phyloP scores from a whole-genome alignment of 2,797 vertebrate genomes.

The Ceryle rudis region DNA sequence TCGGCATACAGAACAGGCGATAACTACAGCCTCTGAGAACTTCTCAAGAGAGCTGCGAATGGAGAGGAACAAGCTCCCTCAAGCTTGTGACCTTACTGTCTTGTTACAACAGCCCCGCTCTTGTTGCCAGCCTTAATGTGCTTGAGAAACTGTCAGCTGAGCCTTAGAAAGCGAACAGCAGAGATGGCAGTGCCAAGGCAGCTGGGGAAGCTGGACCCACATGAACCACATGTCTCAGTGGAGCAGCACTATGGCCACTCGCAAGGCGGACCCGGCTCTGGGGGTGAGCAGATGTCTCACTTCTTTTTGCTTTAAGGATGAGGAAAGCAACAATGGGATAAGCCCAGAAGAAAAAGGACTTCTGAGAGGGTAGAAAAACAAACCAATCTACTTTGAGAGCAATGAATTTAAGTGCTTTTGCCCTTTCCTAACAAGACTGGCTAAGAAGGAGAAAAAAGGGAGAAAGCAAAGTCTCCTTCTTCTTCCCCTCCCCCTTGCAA shows the following conservation, averaged over 20 bases:
- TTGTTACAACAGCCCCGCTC: not conserved
- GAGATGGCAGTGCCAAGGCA: not conserved
- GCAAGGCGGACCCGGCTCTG: accelerated
- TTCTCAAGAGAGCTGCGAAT: not conserved
- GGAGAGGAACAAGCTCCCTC: not conserved
- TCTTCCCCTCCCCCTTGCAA: constrained; percentile 9
- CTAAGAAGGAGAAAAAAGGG: constrained; percentile 31
- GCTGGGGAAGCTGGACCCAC: accelerated
- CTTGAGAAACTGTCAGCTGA: not conserved
- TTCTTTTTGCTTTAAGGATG: not conserved
- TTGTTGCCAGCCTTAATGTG: not conserved
- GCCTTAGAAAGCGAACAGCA: not conserved
- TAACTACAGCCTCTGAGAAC: not conserved
- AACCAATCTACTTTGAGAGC: constrained; percentile 28
- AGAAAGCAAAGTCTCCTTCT: constrained; percentile 43
- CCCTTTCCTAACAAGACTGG: not conserved
- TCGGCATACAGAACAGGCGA: constrained; percentile 34
- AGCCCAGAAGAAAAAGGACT: not conserved
- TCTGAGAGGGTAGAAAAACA: not conserved
- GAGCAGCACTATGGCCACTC: accelerated
- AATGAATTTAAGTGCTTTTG: constrained; percentile 58
- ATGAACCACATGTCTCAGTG: accelerated
- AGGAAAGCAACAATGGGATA: not conserved
- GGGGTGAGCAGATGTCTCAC: accelerated
- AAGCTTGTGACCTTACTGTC: not conserved